These are phyloP conservation scores for Galerucella pusilla DNA, from an alignment of 2,888 invertebrate species.

Conservation along the genomic window DNA sequence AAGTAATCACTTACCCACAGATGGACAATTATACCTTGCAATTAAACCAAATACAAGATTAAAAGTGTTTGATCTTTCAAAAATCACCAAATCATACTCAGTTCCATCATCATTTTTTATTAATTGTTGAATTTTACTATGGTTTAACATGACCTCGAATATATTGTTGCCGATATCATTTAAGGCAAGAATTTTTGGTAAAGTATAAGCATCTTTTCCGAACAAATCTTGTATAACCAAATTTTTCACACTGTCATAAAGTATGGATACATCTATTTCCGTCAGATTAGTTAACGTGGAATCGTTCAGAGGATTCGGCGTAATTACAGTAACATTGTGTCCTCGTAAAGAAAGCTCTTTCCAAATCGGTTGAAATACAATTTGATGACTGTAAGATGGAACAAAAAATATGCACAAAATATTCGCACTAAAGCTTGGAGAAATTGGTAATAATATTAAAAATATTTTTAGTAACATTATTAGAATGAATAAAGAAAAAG, in stretches of 20 bases:
- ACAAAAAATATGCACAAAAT: conserved; percentile 28
- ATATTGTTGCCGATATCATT: not conserved
- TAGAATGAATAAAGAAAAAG: not conserved
- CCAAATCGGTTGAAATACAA: conserved; percentile 49
- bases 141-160: not conserved
- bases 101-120: not conserved
- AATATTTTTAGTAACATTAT: not conserved
- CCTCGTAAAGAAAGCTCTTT: conserved; percentile 50
- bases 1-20: conserved; percentile 7
- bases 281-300: conserved; percentile 47
- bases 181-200: not conserved
- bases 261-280: conserved; percentile 47
- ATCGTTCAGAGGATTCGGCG: conserved; percentile 49
- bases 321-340: conserved; percentile 48
- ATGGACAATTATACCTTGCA: not conserved
- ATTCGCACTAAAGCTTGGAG: conserved; percentile 7
- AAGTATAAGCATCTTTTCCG: not conserved
- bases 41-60: not conserved
- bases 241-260: not conserved
- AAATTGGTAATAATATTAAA: not conserved
- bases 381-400: conserved; percentile 44
- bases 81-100: not conserved
- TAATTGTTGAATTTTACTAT: not conserved
- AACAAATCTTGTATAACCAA: not conserved
- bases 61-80: not conserved